Evolutionary conservation across 2,888 invertebrate genomes (phyloP), one percentile per base, ranked within the genome.

Genomic region (Nectonema munidae): DNA sequence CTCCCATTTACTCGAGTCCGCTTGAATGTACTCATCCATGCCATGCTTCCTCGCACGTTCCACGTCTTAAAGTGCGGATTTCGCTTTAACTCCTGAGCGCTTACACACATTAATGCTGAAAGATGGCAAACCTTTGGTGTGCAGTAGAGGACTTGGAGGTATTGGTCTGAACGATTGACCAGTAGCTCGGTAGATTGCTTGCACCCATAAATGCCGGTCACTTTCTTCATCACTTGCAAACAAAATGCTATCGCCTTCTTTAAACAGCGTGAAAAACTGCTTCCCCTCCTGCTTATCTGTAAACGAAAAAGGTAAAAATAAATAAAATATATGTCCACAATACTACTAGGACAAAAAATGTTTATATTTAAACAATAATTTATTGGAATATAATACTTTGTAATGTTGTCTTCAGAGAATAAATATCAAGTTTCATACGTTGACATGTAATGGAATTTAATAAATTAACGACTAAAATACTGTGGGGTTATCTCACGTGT

Each of bases 101-200:
- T n/a, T n/a, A n/a, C n/a, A n/a, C n/a, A n/a, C n/a, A n/a, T n/a
- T n/a, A n/a, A n/a, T n/a, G n/a, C n/a, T n/a, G n/a, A n/a, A n/a
- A n/a, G n/a, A n/a, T n/a, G n/a, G n/a, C n/a, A n/a, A 16, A 34
- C 35, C 35, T 34, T 34, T 34, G 20, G 17, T 20, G 14, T 34
- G 17, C 18, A 34, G 17, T 5, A 34, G 19, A 6, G 35, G 35
- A 14, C 35, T 54, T 1, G 81, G 81, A 4, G 89, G 86, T 2
- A 81, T 76, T 4, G 95, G 95, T 55, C 95, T 95, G 58, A 95
- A 86, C 38, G 81, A 77, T 57, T 99, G 95, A 3, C 95, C 95
- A 2, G 95, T 99, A n/a, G 95, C 95, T 47, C 95, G 64, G 56
- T 89, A 95, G 63, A 95, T 66, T 2, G 89, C 89, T 72, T 86